Percentiles rank a stretch among this genome's conserved stretches.
Conservation (phyloP, 2,113 vertebrate species). For the Campylorhamphus procurvoides region DNA sequence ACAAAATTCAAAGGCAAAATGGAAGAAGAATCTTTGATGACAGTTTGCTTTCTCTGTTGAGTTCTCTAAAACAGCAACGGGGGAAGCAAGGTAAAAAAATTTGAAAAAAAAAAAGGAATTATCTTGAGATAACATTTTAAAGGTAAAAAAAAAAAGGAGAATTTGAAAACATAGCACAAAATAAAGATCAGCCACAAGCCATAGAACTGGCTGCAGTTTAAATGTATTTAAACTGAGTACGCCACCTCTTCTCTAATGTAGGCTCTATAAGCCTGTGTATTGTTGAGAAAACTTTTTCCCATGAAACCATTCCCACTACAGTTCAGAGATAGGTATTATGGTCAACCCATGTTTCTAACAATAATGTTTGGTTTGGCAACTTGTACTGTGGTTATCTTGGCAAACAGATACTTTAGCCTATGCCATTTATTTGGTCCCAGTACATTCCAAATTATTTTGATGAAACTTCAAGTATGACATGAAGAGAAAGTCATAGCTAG, state of each 20-base stretch:
- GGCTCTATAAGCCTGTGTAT: not conserved
- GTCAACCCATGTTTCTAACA: not conserved
- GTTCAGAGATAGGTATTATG: constrained; percentile 13
- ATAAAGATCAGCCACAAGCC: not conserved
- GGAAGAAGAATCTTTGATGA: not conserved
- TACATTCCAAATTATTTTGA: constrained; percentile 28
- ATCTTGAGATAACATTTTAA: not conserved
- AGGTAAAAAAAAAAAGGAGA: not conserved
- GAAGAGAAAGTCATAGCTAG: not conserved
- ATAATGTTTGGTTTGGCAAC: constrained; percentile 42
- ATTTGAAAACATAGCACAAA: not conserved
- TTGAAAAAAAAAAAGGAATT: not conserved
- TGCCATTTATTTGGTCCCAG: constrained; percentile 27
- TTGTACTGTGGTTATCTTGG: constrained; percentile 10
- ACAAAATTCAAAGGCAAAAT: not conserved
- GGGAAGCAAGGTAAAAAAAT: not conserved
- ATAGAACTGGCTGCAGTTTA: not conserved
- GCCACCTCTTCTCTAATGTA: not conserved
- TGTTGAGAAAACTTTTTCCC: constrained; percentile 31
- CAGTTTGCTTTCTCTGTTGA: not conserved
- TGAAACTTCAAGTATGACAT: constrained; percentile 14
- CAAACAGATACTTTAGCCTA: not conserved
- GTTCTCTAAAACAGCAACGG: not conserved
- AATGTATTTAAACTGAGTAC: not conserved
- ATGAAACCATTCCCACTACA: constrained; percentile 8